A percentile compares a stretch with the other conserved stretches of the same genome.
Evolutionary conservation across 2,113 vertebrate genomes (phyloP).

Genomic region (Acanthochromis polyacanthus): DNA sequence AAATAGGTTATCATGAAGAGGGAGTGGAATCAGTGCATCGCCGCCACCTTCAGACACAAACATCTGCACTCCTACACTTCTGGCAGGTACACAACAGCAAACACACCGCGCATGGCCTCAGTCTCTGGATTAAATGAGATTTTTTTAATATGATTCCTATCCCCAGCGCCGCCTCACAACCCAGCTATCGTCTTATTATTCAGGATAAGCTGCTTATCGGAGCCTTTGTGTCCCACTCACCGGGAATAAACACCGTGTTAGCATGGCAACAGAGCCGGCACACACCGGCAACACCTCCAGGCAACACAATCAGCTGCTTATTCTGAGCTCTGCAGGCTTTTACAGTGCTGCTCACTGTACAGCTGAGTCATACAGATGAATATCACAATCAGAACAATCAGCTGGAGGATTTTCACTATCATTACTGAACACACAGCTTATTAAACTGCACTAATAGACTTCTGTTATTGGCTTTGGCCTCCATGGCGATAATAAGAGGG

Average conservation of each 20-base stretch:
- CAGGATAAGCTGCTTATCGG: slow-evolving; percentile 20
- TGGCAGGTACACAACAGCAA: slow-evolving; percentile 31
- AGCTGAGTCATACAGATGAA: too few relatives aligned
- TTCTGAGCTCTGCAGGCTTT: too few relatives aligned
- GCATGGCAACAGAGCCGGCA: not conserved
- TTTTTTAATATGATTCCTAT: slow-evolving; percentile 1
- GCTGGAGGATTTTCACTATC: too few relatives aligned
- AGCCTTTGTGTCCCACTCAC: not conserved
- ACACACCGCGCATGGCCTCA: not conserved
- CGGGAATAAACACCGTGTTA: not conserved
- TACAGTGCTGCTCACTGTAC: too few relatives aligned
- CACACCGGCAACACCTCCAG: not conserved
- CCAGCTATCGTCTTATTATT: slow-evolving; percentile 15
- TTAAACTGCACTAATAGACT: too few relatives aligned
- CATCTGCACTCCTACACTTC: not conserved
- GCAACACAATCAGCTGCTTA: too few relatives aligned
- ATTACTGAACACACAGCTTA: too few relatives aligned
- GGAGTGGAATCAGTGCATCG: not conserved
- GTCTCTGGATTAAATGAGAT: not conserved
- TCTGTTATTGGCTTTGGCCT: too few relatives aligned
- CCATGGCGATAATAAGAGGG: too few relatives aligned
- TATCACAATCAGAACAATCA: too few relatives aligned
- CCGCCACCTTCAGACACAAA: not conserved
- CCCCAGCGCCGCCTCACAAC: not conserved
- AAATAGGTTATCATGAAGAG: too few relatives aligned